Evolutionary conservation across 1,140 invertebrate species (phyloP).

Genomic region (Saxidomus purpurata): DNA sequence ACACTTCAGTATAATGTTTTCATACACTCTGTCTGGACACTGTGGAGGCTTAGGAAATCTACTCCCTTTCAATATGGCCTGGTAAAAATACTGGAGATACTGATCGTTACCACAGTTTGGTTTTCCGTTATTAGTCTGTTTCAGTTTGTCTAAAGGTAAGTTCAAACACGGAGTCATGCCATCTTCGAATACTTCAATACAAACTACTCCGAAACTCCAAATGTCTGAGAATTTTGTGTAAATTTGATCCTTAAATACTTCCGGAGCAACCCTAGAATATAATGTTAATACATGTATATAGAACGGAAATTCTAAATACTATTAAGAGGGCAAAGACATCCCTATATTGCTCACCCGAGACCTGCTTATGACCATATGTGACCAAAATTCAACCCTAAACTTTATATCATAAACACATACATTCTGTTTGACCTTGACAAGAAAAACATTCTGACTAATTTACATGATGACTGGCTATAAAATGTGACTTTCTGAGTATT

Average conservation of each 20-base stretch:
- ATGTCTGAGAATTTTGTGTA: slow-evolving; percentile 98
- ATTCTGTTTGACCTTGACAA: no score
- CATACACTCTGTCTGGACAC: slow-evolving; percentile 97
- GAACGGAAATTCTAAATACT: no score
- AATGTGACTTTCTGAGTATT: no score
- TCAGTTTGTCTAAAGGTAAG: not conserved
- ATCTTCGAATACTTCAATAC: slow-evolving; percentile 99
- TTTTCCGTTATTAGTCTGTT: not conserved
- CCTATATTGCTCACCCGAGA: no score
- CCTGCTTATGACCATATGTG: no score
- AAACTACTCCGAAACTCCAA: slow-evolving; percentile 99
- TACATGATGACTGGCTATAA: no score
- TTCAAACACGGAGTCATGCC: slow-evolving; percentile 92
- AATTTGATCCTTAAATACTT: slow-evolving; percentile 92
- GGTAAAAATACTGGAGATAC: not conserved
- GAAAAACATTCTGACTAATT: no score
- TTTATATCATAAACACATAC: no score
- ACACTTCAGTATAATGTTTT: slow-evolving; percentile 97
- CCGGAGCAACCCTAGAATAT: slow-evolving; percentile 91
- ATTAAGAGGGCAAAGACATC: no score
- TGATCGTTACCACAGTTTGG: no score
- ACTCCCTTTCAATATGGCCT: slow-evolving; percentile 1
- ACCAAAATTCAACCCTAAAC: no score
- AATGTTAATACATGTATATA: no score
- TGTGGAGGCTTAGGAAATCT: slow-evolving; percentile 86